phyloP scores from a whole-genome alignment of 2,888 invertebrate genomes.

The Sminthurides aquaticus region DNA sequence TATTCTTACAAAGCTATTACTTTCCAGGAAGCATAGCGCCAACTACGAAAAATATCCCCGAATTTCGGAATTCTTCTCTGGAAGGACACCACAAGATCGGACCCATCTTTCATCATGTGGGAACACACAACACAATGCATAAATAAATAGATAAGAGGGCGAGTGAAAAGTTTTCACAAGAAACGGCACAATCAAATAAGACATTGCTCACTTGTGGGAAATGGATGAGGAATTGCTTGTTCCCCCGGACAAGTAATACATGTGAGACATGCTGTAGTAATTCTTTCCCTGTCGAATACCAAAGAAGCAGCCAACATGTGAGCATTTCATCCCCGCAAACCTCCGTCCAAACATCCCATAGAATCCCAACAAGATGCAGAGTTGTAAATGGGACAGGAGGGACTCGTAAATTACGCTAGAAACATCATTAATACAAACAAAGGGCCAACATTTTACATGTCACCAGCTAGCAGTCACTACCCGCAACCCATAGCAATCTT shows the following conservation, averaged over 20 bases:
- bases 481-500: too few species aligned
- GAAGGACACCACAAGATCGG: too few species aligned
- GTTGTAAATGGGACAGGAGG: constrained; percentile 20
- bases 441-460: constrained; percentile 9
- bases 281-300: constrained; percentile 10
- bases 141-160: neutral
- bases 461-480: too few species aligned
- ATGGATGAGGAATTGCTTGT: constrained; percentile 9
- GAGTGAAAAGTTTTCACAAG: neutral
- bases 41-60: too few species aligned
- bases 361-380: neutral
- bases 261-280: constrained; percentile 19
- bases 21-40: too few species aligned
- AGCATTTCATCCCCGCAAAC: neutral
- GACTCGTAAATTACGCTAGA: constrained; percentile 17
- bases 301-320: neutral
- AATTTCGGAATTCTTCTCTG: too few species aligned
- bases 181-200: neutral
- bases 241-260: constrained; percentile 8
- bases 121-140: too few species aligned
- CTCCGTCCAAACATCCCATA: neutral
- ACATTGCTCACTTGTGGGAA: neutral
- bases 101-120: too few species aligned
- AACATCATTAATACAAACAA: constrained; percentile 18
- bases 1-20: too few species aligned